Base-by-base conservation (phyloP, 2,797 vertebrate species). In the Girardinus metallicus region DNA sequence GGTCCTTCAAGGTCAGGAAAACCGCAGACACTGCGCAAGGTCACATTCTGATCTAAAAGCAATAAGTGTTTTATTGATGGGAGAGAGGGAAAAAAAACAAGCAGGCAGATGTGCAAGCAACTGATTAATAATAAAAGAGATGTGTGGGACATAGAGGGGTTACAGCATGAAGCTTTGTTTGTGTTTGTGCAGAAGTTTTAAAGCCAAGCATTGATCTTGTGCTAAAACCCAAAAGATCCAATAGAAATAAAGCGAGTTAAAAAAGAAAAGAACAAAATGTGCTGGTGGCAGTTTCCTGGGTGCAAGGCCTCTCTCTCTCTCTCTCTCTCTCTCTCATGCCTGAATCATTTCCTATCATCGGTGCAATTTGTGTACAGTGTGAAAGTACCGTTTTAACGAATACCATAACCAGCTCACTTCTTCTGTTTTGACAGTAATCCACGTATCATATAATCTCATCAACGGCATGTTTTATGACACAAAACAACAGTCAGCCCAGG, bases 21-120 rank as follows among this genome's bases (percentile, higher is more conserved):
- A 95, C 93, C 85, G 91, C 90, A 94, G 93, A 93, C 93, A 93
- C 81, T 66, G 75, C 90, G 88, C 96, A 97, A 97, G 97, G 97
- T 97, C 96, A 96, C 93, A 94, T 95, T 94, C 94, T 93, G 91
- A 94, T 96, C 96, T 96, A 95, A 97, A 97, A 97, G 96, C 96
- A 97, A 97, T 97, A 97, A 97, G 96, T 97, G 96, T 96, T 97
- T 96, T 97, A 97, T 97, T 97, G 97, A 97, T 96, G 96, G 94
- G 92, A 92, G 91, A 89, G 87, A 89, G 84, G 81, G 87, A 85
- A 43, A 23, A 2, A 89, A 83, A 92, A 87, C 93, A 93, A 93
- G 89, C 92, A 92, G 82, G 91, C 92, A 95, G 94, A 95, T 94
- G 93, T 95, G 93, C 93, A 92, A 93, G 86, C 86, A 90, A 93